Conservation (phyloP, 53 echinoderm and acorn worm species). For the Antedon mediterranea region DNA sequence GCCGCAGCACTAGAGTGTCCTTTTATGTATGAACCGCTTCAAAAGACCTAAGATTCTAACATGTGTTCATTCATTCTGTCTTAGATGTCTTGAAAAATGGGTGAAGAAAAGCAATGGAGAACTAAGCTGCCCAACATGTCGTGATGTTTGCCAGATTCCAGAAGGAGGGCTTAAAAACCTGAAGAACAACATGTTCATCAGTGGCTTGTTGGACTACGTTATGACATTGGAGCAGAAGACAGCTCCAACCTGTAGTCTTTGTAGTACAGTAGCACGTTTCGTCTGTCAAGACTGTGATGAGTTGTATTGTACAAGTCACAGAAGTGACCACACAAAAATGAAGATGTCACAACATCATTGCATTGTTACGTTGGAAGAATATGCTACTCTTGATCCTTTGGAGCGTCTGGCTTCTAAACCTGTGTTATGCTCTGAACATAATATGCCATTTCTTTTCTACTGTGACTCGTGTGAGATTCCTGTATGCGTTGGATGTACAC, state of each 20-base stretch:
- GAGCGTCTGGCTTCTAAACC: background rate
- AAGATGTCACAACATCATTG: background rate
- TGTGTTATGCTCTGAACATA: background rate
- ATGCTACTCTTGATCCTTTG: background rate
- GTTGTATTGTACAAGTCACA: background rate
- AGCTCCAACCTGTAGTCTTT: background rate
- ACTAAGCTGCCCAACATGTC: background rate
- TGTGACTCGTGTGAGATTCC: background rate
- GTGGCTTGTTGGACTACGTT: background rate
- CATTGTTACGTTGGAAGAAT: background rate
- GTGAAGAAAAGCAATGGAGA: background rate
- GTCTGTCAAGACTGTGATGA: background rate
- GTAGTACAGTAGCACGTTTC: background rate
- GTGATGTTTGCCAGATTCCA: background rate
- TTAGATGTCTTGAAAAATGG: background rate
- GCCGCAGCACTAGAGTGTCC: background rate
- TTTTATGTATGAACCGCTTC: background rate
- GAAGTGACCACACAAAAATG: background rate
- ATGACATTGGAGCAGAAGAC: background rate
- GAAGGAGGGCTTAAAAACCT: background rate
- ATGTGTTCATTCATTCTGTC: background rate
- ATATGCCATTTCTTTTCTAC: background rate
- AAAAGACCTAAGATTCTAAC: background rate
- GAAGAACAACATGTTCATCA: background rate
- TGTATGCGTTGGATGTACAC: background rate